Evolutionary conservation across 2,888 invertebrate genomes (phyloP).

Genomic region (Malthinus seriepunctatus): DNA sequence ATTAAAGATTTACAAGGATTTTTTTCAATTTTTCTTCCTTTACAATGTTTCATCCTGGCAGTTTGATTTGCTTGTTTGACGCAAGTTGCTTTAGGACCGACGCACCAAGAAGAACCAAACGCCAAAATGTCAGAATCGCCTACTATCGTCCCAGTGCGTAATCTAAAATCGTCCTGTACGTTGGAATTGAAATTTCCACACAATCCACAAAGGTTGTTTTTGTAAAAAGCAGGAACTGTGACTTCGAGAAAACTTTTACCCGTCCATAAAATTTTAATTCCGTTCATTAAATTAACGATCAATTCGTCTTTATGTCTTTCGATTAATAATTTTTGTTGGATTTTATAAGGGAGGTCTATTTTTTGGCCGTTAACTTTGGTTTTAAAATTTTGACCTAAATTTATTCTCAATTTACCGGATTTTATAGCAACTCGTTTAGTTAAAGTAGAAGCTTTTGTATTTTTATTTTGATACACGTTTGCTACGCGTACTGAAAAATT

Average conservation of each 20-base stretch:
- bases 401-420: conserved; percentile 74
- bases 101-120: conserved; percentile 90
- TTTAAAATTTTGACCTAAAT: conserved; percentile 82
- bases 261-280: conserved; percentile 88
- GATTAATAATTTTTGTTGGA: conserved; percentile 63
- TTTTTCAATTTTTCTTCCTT: conserved; percentile 41
- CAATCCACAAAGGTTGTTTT: conserved; percentile 81
- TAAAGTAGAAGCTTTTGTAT: conserved; percentile 84
- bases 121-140: conserved; percentile 65
- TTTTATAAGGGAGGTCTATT: conserved; percentile 70
- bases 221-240: conserved; percentile 75
- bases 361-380: conserved; percentile 84
- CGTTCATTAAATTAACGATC: conserved; percentile 69
- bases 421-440: conserved; percentile 86
- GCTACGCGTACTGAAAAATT: conserved; percentile 87
- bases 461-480: conserved; percentile 73
- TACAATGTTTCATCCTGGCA: conserved; percentile 54
- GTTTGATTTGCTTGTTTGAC: conserved; percentile 58
- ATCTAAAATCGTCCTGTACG: conserved; percentile 79
- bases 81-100: conserved; percentile 78
- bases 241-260: conserved; percentile 90
- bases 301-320: conserved; percentile 70
- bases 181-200: conserved; percentile 94
- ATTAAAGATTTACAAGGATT: conserved; percentile 46
- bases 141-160: conserved; percentile 68